phyloP scores from a whole-genome alignment of 2,113 vertebrate species.

The Oreotrochilus melanogaster region DNA sequence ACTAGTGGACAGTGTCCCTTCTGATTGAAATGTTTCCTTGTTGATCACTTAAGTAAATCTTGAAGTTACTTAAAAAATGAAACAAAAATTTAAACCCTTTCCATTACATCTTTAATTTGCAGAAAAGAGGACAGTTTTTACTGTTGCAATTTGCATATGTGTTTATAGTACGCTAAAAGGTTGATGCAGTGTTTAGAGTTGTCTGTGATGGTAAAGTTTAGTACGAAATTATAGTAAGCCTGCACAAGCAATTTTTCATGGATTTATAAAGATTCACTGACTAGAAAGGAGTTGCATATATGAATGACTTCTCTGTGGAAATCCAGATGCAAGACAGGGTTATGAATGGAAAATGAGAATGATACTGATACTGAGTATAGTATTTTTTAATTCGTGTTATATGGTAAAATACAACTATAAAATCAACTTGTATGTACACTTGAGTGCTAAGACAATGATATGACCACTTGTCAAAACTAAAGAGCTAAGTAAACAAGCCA shows the following conservation, averaged over 20 bases:
- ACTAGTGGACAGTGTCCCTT: background rate
- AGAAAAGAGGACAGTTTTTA: slow-evolving; percentile 17
- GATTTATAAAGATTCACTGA: background rate
- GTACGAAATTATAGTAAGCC: background rate
- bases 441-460: background rate
- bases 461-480: background rate
- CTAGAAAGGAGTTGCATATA: background rate
- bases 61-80: background rate
- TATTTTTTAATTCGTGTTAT: background rate
- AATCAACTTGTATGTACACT: background rate
- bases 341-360: background rate
- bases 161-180: background rate
- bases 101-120: background rate
- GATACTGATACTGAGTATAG: background rate
- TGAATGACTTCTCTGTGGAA: background rate
- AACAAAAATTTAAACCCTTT: background rate
- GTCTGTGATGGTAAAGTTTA: slow-evolving; percentile 6
- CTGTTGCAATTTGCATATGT: background rate
- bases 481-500: background rate
- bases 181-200: background rate
- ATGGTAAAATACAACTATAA: background rate
- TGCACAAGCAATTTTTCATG: background rate
- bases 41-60: background rate
- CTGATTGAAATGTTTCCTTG: background rate
- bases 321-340: background rate